phyloP scores from a whole-genome alignment of 1,140 invertebrate genomes.

The Ectropis grisescens region DNA sequence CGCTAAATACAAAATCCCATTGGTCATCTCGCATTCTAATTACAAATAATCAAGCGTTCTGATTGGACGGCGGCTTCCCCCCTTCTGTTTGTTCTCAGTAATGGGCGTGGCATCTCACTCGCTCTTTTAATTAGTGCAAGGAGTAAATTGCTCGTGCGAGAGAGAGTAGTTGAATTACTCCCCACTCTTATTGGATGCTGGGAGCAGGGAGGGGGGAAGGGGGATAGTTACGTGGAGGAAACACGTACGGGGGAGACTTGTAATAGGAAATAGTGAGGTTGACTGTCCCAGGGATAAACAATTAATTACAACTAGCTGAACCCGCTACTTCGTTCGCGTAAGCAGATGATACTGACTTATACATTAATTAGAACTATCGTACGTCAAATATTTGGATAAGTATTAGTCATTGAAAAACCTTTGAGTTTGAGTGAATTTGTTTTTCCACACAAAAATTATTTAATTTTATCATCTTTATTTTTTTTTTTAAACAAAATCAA shows the following conservation, averaged over 20 bases:
- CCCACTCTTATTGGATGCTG: conserved; percentile 64
- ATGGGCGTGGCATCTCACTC: conserved; percentile 58
- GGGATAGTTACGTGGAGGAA: conserved; percentile 57
- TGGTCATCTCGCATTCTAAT: conserved; percentile 67
- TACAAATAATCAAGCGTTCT: conserved; percentile 64
- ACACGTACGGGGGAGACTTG: conserved; percentile 53
- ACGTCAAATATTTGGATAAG: no score
- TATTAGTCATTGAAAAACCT: no score
- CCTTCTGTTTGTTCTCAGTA: conserved; percentile 61
- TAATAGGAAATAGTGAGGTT: conserved; percentile 55
- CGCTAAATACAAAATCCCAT: conserved; percentile 55
- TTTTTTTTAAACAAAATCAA: no score
- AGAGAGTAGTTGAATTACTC: conserved; percentile 53
- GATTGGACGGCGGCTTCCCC: conserved; percentile 49
- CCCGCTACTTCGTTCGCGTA: no score
- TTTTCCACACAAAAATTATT: no score
- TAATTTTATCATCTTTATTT: no score
- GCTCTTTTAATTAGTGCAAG: conserved; percentile 70
- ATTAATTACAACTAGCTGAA: no score
- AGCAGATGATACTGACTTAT: no score
- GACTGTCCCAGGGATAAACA: conserved; percentile 52
- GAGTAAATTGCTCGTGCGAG: conserved; percentile 66
- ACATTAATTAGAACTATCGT: no score
- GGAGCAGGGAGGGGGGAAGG: conserved; percentile 34
- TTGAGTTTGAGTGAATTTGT: no score